A percentile compares a stretch with the other conserved stretches of the same genome.
Evolutionary conservation across 2,888 invertebrate genomes (phyloP).

Genomic region (Hesperia comma): DNA sequence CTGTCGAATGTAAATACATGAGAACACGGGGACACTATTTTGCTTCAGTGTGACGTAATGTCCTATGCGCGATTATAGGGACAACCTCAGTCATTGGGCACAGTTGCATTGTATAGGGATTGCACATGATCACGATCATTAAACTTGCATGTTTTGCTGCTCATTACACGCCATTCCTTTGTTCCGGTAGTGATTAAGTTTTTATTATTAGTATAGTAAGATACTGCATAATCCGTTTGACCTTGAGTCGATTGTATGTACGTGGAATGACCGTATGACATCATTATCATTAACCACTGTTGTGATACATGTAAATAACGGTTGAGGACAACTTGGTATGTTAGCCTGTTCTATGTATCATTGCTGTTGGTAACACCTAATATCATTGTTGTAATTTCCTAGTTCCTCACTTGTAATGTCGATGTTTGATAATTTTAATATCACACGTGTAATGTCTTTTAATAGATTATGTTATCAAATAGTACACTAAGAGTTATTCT

Average conservation of each 20-base stretch:
- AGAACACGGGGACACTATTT: slow-evolving; percentile 64
- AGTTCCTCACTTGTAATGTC: not conserved
- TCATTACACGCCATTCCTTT: slow-evolving; percentile 26
- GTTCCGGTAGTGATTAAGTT: slow-evolving; percentile 17
- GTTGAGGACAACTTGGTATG: not conserved
- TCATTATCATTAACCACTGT: slow-evolving; percentile 9
- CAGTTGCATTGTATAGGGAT: slow-evolving; percentile 82
- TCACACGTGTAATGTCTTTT: no score
- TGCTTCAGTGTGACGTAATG: slow-evolving; percentile 83
- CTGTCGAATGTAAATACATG: slow-evolving; percentile 73
- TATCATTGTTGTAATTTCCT: not conserved
- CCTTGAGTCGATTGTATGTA: slow-evolving; percentile 23
- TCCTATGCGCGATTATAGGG: slow-evolving; percentile 66
- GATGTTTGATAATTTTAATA: no score
- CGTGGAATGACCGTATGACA: slow-evolving; percentile 17
- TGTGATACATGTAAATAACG: slow-evolving; percentile 9
- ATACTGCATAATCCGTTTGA: slow-evolving; percentile 17
- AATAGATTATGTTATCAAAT: no score
- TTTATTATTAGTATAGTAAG: slow-evolving; percentile 15
- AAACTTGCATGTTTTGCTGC: slow-evolving; percentile 59
- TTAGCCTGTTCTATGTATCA: no score
- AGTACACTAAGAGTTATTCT: no score
- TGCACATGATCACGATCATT: slow-evolving; percentile 70
- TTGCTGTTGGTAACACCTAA: not conserved
- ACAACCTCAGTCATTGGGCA: slow-evolving; percentile 77